A percentile compares a stretch with the other conserved stretches of the same genome.
Conservation (phyloP, 2,113 vertebrate species). For the Herpetotheres cachinnans region DNA sequence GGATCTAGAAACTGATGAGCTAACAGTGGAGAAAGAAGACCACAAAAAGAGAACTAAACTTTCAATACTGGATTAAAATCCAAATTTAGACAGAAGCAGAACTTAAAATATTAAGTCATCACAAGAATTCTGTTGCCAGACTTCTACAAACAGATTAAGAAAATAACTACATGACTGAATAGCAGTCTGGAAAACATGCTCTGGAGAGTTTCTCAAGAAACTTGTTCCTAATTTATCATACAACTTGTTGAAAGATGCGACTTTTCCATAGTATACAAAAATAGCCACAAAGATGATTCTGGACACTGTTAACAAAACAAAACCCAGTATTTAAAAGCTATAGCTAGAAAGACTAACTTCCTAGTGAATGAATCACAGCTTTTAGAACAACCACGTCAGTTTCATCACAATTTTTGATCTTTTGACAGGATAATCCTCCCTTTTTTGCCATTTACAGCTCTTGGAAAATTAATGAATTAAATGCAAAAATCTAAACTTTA, state of each 20-base stretch:
- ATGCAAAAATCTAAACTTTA: not conserved
- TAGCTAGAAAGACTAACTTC: not conserved
- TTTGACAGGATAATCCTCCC: not conserved
- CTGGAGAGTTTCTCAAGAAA: not conserved
- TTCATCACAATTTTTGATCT: not conserved
- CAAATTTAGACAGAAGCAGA: not conserved
- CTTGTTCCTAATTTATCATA: not conserved
- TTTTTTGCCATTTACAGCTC: not conserved
- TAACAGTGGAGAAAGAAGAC: not conserved
- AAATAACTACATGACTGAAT: not conserved
- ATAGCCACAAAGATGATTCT: not conserved
- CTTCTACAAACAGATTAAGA: not conserved
- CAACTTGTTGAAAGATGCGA: not conserved
- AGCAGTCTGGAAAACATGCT: constrained; percentile 8
- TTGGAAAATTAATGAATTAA: not conserved
- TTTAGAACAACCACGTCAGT: not conserved
- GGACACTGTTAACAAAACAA: not conserved
- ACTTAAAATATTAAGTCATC: not conserved
- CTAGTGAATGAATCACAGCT: not conserved
- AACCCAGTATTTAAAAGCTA: not conserved
- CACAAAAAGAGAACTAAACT: not conserved
- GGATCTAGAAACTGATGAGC: not conserved
- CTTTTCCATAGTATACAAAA: not conserved
- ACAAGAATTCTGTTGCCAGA: not conserved
- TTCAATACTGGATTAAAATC: not conserved